phyloP scores from a whole-genome alignment of 2,113 vertebrate species.

The Seriola rivoliana region DNA sequence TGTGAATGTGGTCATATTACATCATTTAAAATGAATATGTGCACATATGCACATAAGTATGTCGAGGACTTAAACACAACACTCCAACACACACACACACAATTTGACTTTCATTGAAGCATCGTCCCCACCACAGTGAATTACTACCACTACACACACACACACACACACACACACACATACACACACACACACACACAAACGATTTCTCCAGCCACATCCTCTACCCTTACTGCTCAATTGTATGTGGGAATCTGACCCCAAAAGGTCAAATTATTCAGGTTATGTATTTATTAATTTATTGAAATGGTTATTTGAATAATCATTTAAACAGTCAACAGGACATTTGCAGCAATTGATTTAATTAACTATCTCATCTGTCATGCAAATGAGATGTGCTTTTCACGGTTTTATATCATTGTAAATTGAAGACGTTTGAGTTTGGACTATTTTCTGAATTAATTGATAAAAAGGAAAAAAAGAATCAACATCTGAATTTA shows the following conservation, averaged over 20 bases:
- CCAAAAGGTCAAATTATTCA: neutral
- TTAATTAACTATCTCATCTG: neutral
- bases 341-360: neutral
- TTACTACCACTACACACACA: slow-evolving; percentile 3
- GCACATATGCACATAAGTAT: neutral
- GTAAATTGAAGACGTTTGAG: neutral
- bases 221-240: neutral
- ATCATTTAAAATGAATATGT: neutral
- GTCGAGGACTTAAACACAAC: neutral
- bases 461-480: neutral
- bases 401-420: neutral
- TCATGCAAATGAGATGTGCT: neutral
- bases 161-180: no score
- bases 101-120: neutral
- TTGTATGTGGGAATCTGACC: neutral
- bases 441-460: neutral
- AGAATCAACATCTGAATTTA: neutral
- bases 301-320: neutral
- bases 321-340: neutral
- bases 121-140: neutral
- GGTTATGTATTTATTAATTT: neutral
- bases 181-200: no score
- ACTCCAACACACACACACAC: neutral
- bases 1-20: neutral
- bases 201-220: neutral